phyloP scores from a whole-genome alignment of 2,113 vertebrate species.

The Nycticorax nycticorax region DNA sequence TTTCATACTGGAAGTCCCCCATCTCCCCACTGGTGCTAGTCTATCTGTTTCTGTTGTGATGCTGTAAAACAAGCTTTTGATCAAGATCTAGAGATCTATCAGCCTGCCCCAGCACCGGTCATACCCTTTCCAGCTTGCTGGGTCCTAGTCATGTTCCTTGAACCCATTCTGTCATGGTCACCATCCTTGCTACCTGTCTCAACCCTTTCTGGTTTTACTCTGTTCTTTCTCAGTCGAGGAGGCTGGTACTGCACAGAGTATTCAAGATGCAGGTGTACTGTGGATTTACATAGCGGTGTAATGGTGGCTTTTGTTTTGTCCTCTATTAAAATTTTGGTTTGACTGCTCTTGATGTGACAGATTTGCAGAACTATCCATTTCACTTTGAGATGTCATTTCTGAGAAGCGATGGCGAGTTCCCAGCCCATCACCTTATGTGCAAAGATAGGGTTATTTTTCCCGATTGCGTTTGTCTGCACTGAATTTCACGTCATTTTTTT shows the following conservation, averaged over 20 bases:
- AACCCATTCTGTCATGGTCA: not conserved
- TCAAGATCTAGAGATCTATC: not conserved
- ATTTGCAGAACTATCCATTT: slow-evolving; percentile 24
- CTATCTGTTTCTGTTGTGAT: not conserved
- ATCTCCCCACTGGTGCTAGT: not conserved
- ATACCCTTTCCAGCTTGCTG: not conserved
- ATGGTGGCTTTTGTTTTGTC: slow-evolving; percentile 26
- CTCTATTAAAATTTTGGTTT: slow-evolving; percentile 20
- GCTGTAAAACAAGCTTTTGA: not conserved
- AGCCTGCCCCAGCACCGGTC: not conserved
- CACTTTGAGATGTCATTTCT: slow-evolving; percentile 30
- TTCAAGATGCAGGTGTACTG: not conserved
- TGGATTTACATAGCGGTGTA: not conserved
- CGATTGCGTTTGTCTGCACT: not conserved
- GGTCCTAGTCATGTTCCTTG: not conserved
- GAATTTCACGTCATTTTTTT: not conserved
- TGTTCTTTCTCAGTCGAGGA: not conserved
- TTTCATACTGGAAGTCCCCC: not conserved
- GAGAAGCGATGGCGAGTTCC: slow-evolving; percentile 12
- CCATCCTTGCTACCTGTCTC: not conserved
- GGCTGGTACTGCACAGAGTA: not conserved
- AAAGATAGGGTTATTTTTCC: slow-evolving; percentile 16
- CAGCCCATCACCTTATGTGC: not conserved
- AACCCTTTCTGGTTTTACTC: not conserved
- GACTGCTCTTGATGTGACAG: not conserved